Evolutionary conservation across 2,797 vertebrate species (phyloP).

Genomic region (Rhyacichthys aspro): DNA sequence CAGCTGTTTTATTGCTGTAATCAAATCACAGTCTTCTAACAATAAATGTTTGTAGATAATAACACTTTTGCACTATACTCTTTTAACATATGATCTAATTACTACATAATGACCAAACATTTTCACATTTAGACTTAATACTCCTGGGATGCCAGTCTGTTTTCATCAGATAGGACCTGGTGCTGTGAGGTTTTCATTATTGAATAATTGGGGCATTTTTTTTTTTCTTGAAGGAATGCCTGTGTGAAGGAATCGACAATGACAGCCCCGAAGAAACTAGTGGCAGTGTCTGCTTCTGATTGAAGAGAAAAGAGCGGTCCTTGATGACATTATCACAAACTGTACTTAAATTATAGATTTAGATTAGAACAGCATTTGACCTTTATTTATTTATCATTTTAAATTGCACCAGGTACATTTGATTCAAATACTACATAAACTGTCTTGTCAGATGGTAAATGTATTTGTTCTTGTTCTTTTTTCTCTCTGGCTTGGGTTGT

Average conservation of each 20-base stretch:
- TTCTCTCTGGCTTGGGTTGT: too few species aligned
- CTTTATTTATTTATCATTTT: not conserved
- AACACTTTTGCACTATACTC: too few species aligned
- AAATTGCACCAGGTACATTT: not conserved
- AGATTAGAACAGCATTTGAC: too few species aligned
- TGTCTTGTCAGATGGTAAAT: too few species aligned
- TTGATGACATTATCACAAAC: constrained; percentile 1
- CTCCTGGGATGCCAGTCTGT: constrained; percentile 7
- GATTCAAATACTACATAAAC: too few species aligned
- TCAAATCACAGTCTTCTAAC: too few species aligned
- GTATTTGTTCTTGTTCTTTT: too few species aligned
- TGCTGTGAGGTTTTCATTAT: constrained; percentile 6
- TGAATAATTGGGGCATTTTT: constrained; percentile 22
- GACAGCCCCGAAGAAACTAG: constrained; percentile 76
- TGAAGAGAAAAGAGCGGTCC: constrained; percentile 43
- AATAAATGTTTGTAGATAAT: too few species aligned
- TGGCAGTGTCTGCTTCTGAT: constrained; percentile 81
- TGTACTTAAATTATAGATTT: not conserved
- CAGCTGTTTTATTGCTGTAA: too few species aligned
- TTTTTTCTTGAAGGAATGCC: constrained; percentile 72
- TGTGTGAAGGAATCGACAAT: constrained; percentile 81
- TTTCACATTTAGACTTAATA: constrained; percentile 11
- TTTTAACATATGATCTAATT: constrained; percentile 13
- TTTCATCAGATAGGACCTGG: constrained; percentile 10
- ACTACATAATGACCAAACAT: constrained; percentile 26